phyloP scores from a whole-genome alignment of 2,113 vertebrate genomes.

The Stegostoma tigrinum region DNA sequence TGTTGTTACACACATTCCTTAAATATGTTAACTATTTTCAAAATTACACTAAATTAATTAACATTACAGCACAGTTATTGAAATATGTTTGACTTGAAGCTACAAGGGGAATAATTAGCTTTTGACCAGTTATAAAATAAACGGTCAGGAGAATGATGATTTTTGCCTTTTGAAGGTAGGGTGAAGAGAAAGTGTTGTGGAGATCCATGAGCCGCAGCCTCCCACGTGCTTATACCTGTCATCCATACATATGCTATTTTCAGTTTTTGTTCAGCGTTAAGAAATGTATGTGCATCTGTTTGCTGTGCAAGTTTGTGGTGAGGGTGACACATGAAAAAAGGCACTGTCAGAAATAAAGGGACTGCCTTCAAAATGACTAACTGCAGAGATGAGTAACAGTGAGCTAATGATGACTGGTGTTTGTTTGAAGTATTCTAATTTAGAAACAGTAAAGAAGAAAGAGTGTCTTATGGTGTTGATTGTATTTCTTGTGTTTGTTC shows the following conservation, averaged over 20 bases:
- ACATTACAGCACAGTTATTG: neutral
- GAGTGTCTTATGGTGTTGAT: neutral
- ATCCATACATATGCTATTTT: neutral
- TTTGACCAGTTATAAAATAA: neutral
- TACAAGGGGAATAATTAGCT: neutral
- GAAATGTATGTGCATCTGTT: neutral
- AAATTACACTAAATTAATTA: neutral
- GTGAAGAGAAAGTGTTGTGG: neutral
- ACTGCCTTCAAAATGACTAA: conserved; percentile 8
- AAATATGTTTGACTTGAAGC: neutral
- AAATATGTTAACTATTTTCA: conserved; percentile 1
- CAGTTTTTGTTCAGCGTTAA: neutral
- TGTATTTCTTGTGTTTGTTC: neutral
- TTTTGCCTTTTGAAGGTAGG: neutral
- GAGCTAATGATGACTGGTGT: neutral
- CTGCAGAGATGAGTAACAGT: neutral
- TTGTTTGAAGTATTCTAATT: neutral
- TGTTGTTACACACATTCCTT: neutral
- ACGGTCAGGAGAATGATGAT: neutral
- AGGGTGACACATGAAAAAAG: conserved; percentile 11
- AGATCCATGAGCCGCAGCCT: neutral
- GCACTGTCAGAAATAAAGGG: neutral
- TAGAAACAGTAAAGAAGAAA: neutral
- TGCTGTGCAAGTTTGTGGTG: neutral
- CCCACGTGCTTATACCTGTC: neutral